phyloP scores from a whole-genome alignment of 2,888 invertebrate species.

The Raillietiella orientalis region DNA sequence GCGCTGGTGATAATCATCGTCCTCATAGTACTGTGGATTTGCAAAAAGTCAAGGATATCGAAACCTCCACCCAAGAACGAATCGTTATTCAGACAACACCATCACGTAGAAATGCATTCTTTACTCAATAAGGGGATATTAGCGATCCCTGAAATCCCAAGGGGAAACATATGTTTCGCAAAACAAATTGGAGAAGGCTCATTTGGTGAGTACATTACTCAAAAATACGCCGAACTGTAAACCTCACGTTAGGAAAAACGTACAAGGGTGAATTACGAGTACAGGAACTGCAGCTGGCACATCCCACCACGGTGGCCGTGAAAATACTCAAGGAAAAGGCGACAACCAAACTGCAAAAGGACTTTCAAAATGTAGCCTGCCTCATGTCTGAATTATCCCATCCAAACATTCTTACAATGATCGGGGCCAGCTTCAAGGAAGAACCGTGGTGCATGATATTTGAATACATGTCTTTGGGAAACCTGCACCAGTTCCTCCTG shows the following conservation, averaged over 20 bases:
- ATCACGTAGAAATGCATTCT: too few species aligned
- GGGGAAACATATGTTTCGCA: slow-evolving; percentile 49
- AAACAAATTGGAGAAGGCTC: slow-evolving; percentile 86
- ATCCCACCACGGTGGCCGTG: slow-evolving; percentile 44
- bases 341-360: slow-evolving; percentile 56
- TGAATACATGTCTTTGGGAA: slow-evolving; percentile 90
- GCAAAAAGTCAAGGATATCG: too few species aligned
- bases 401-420: slow-evolving; percentile 75
- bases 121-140: too few species aligned
- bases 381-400: slow-evolving; percentile 76
- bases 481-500: slow-evolving; percentile 80
- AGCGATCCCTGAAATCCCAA: slow-evolving; percentile 58
- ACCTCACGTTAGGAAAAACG: slow-evolving; percentile 31
- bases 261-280: slow-evolving; percentile 59
- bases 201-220: slow-evolving; percentile 40
- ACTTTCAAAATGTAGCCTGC: slow-evolving; percentile 76
- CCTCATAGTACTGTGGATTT: too few species aligned
- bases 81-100: too few species aligned
- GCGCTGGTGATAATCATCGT: too few species aligned
- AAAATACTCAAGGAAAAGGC: slow-evolving; percentile 83
- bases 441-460: slow-evolving; percentile 84
- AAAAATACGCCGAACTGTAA: too few species aligned
- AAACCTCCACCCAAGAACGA: too few species aligned
- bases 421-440: slow-evolving; percentile 63
- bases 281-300: slow-evolving; percentile 9